Evolutionary conservation across 1,140 invertebrate genomes (phyloP), one percentile per base, ranked within the genome.

Genomic region (Hylaeus volcanicus): DNA sequence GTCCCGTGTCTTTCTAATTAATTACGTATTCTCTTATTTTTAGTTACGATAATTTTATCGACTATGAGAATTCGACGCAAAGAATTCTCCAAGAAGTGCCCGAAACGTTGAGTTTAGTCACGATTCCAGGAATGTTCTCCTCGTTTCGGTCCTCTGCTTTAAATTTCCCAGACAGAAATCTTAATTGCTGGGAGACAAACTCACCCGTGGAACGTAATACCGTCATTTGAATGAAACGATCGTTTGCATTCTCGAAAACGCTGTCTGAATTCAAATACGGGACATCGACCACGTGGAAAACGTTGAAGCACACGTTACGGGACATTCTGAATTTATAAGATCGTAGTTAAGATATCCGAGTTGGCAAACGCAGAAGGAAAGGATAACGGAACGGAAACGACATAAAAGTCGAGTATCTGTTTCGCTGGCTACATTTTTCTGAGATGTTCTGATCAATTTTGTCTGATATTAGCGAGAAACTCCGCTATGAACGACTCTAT

Each of bases 141-240:
- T 51, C 1, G 11, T 51, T 51, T 51, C 51, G 5, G 48, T 51
- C 48, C 48, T 9, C 9, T 6, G 9, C 37, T 11, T 4, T 63
- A 63, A 63, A 41, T 63, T 14, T 41, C 2, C 37, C 11, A 41
- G 37, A 41, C 37, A 41, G n/a, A 41, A 14, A 63, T 41, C 61
- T 63, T 39, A 63, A 63, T 63, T 41, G 11, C 61, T 37, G 3
- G 2, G n/a, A 3, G 61, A 63, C 9, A 37, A 60, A 45, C 43
- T 48, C 6, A 0, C 6, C 1, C n/a, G 2, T 14, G 6, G 6
- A 48, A 9, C 8, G 12, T 53, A 51, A 26, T 43, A 3, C 15
- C 58, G 3, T 4, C 9, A 65, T 75, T 75, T 14, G 39, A 66
- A 66, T 37, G 41, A 9, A 65, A 75, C 45, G 48, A 64, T 51